These are phyloP conservation scores for Meteorus colon DNA, from an alignment of 2,888 invertebrate species.

Conservation along the genomic window DNA sequence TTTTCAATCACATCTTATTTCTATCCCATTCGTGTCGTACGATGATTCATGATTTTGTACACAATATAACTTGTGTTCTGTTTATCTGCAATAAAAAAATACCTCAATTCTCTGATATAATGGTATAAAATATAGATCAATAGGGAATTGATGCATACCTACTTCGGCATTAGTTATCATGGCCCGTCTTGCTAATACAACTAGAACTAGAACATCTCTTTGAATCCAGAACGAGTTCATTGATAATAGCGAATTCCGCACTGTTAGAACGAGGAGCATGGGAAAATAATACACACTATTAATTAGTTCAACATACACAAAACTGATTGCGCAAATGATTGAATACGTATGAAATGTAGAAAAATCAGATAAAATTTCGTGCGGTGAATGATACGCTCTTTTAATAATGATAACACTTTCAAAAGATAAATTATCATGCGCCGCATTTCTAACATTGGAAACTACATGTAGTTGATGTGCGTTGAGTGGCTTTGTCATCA, in stretches of 20 bases:
- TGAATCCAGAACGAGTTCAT: not conserved
- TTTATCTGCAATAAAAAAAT: not conserved
- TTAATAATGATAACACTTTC: not conserved
- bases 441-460: not conserved
- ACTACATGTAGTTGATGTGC: not conserved
- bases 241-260: too few species aligned
- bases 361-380: not conserved
- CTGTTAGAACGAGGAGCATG: too few species aligned
- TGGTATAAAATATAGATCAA: not conserved
- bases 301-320: not conserved
- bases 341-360: conserved; percentile 14
- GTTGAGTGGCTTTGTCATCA: not conserved
- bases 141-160: not conserved
- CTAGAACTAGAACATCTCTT: not conserved
- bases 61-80: not conserved
- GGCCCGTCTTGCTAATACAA: not conserved
- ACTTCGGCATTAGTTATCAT: not conserved
- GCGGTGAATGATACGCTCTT: not conserved
- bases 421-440: not conserved
- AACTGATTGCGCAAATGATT: not conserved
- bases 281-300: not conserved
- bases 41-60: not conserved
- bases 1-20: not conserved
- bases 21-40: not conserved
- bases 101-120: not conserved